Evolutionary conservation across 2,888 invertebrate species (phyloP).

Genomic region (Hipparchia semele): DNA sequence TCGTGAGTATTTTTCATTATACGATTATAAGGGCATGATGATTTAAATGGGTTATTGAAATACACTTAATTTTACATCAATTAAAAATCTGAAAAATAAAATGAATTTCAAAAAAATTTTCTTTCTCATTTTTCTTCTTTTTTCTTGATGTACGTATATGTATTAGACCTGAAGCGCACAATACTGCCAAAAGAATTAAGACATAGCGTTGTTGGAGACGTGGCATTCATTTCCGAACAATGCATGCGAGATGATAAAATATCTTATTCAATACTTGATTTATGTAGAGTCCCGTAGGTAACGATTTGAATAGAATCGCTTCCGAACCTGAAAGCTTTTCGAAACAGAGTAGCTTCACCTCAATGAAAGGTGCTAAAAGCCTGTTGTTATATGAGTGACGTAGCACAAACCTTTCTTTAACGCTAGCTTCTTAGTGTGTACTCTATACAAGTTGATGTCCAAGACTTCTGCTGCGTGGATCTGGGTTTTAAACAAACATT

Average conservation of each 20-base stretch:
- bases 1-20: too few relatives aligned
- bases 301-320: slow-evolving; percentile 76
- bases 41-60: too few relatives aligned
- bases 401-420: slow-evolving; percentile 50
- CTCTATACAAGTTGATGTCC: neutral
- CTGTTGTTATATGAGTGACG: slow-evolving; percentile 61
- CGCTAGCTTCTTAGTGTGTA: neutral
- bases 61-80: too few relatives aligned
- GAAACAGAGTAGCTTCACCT: slow-evolving; percentile 71
- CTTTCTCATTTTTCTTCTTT: too few relatives aligned
- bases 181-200: slow-evolving; percentile 15
- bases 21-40: too few relatives aligned
- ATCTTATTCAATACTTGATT: slow-evolving; percentile 68
- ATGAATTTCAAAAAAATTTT: too few relatives aligned
- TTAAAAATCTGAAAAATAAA: too few relatives aligned
- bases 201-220: slow-evolving; percentile 15
- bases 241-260: slow-evolving; percentile 30
- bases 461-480: too few relatives aligned
- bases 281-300: slow-evolving; percentile 64
- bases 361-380: slow-evolving; percentile 68
- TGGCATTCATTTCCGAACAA: slow-evolving; percentile 39
- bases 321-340: slow-evolving; percentile 77
- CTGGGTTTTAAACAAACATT: too few relatives aligned
- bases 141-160: neutral
- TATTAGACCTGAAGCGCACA: neutral